phyloP scores from a whole-genome alignment of 2,888 invertebrate species.

The Caenorhabditis sp. region DNA sequence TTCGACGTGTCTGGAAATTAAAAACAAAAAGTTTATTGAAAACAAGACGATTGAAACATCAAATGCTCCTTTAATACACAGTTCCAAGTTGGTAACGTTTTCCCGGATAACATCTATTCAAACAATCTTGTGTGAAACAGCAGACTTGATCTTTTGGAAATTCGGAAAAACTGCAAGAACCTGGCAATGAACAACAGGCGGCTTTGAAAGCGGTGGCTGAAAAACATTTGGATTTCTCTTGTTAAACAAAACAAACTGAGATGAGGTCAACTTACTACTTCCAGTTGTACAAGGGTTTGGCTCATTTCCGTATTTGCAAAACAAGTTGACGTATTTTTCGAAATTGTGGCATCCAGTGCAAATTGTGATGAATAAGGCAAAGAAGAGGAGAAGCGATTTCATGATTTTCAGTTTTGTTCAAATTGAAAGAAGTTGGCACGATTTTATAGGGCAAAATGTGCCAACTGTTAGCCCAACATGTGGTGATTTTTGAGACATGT shows the following conservation, averaged over 20 bases:
- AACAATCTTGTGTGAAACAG: slow-evolving; percentile 62
- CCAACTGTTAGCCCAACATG: neutral
- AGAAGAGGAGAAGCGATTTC: slow-evolving; percentile 5
- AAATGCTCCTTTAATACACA: slow-evolving; percentile 48
- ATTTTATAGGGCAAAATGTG: neutral
- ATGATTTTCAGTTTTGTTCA: neutral
- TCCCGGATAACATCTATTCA: slow-evolving; percentile 64
- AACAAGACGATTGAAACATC: too few species aligned
- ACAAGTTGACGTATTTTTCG: slow-evolving; percentile 46
- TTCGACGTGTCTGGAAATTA: too few species aligned
- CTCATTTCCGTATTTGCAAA: slow-evolving; percentile 52
- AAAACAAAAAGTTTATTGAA: too few species aligned
- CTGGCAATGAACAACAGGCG: slow-evolving; percentile 24
- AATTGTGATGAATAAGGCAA: slow-evolving; percentile 6
- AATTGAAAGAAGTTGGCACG: neutral
- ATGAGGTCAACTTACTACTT: slow-evolving; percentile 16
- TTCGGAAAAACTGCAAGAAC: slow-evolving; percentile 28
- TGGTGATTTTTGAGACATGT: neutral
- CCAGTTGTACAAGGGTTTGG: slow-evolving; percentile 37
- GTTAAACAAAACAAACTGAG: too few species aligned
- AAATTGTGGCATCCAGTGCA: slow-evolving; percentile 32
- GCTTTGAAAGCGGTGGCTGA: slow-evolving; percentile 24
- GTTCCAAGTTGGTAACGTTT: slow-evolving; percentile 58
- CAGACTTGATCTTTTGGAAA: slow-evolving; percentile 50
- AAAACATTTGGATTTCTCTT: neutral